Evolutionary conservation across 1,140 invertebrate species (phyloP), one percentile per base, ranked within the genome.

Genomic region (Drosophila setifemur): DNA sequence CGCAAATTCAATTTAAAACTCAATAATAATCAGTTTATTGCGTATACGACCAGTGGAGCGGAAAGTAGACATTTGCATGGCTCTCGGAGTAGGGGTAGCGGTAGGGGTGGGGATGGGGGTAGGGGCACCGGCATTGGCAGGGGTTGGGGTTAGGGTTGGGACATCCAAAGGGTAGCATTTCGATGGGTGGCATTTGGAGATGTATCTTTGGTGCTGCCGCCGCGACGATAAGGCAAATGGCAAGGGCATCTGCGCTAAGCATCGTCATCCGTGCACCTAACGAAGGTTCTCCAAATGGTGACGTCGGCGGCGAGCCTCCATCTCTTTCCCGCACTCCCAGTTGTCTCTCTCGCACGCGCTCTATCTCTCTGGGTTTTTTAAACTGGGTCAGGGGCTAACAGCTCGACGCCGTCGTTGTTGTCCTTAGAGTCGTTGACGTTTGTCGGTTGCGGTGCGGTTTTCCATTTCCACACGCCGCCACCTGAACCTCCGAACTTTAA

Each of bases 361-460:
- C 44, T 39, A 63, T 64, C 60, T 64, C 43, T 64, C 43, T 29
- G 18, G 33, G 6, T 14, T 37, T 9, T 29, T 60, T 77, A 61
- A 85, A 86, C 79, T 85, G 75, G 79, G 79, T 85, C 79, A 85
- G 79, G 79, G 79, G 72, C 71, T 55, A 64, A 66, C 42, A 73
- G 45, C 67, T 73, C 75, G 73, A 37, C 40, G 49, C 39, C 33
- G 67, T 53, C 33, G 66, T 61, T 50, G 54, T 73, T 58, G 50
- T 73, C 61, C 53, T 68, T 57, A 54, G 52, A 60, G 50, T 73
- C 57, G 55, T 74, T 71, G 73, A 76, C 73, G 67, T 72, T 75
- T 76, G 50, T 67, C 70, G 53, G 43, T 57, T 47, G 58, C 47
- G 64, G 43, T 68, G 21, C 12, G 40, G 28, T 64, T 61, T 61